Evolutionary conservation across 2,888 invertebrate species (phyloP), one percentile per base, ranked within the genome.

Genomic region (Pinctada fucata): DNA sequence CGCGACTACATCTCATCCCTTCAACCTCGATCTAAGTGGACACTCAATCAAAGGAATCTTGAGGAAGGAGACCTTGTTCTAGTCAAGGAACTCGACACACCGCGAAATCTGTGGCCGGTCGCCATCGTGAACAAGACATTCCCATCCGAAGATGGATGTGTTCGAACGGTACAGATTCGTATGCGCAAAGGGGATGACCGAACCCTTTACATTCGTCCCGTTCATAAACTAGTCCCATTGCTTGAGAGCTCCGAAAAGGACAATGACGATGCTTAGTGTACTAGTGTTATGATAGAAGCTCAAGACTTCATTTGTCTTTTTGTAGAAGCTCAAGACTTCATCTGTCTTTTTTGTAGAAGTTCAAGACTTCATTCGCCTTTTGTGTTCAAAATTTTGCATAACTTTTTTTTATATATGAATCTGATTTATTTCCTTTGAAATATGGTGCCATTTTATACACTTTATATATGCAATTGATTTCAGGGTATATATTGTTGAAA

Each of bases 21-120:
- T 16, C 84, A 82, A 63, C 5, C 66, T 45, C 50, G 82, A 49
- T 8, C 13, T 10, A 84, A 81, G 48, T 82, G 81, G 84, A 75
- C 3, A 1, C 1, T 13, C 58, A 58, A 58, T 10, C 5, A 70
- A 70, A 10, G 31, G 31, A 69, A 69, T n/a, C 16, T 69, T n/a
- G 49, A 69, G 45, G 71, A 71, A 51, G 71, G 71, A 71, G 71
- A 51, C 10, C 10, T 50, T 51, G 71, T 71, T 51, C 51, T 51
- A 4, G 5, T 83, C 5, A 76, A 68, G 47, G 84, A 83, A 5
- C n/a, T 10, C 16, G 71, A 71, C 8, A 47, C 50, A 47, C 47
- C 3, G 8, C 71, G 71, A 16, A 51, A 50, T 31, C 16, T 8
- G n/a, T 71, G 71, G 71, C 71, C 71, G 10, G 4, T 52, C 8